Conservation (phyloP, 2,797 vertebrate species). For the Rhynchonycteris naso region DNA sequence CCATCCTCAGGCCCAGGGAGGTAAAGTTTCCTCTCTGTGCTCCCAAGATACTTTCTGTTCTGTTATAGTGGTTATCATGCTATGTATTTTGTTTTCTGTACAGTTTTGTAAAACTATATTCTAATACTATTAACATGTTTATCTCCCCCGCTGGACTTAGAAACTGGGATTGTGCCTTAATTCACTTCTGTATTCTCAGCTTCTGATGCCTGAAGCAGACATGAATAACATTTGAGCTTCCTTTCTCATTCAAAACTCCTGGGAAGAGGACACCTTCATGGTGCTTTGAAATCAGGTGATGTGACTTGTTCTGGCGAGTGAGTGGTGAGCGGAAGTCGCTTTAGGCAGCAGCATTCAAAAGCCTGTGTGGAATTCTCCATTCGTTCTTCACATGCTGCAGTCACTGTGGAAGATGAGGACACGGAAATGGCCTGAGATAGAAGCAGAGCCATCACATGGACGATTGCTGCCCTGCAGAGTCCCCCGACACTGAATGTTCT, state of each 20-base stretch:
- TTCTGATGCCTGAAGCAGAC: not conserved
- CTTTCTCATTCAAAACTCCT: not conserved
- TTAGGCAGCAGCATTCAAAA: not conserved
- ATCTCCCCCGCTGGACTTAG: not conserved
- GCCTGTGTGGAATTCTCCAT: not conserved
- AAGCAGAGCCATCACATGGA: not conserved
- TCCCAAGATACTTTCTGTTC: not conserved
- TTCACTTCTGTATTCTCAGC: not conserved
- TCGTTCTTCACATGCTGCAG: not conserved
- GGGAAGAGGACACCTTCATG: not conserved
- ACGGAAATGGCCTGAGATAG: not conserved
- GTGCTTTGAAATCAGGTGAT: not conserved
- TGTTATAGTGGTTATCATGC: not conserved
- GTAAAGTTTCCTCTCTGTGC: no score
- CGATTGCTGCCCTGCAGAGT: not conserved
- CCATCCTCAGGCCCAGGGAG: not conserved
- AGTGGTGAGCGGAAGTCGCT: not conserved
- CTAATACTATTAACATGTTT: not conserved
- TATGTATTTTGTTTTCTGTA: not conserved
- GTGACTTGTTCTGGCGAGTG: not conserved
- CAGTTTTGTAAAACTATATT: not conserved
- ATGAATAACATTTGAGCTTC: not conserved
- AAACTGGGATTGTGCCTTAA: not conserved
- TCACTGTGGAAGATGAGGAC: not conserved
- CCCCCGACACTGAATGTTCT: not conserved